A percentile compares a stretch with the other conserved stretches of the same genome.
Conservation (phyloP, 2,888 invertebrate species). For the Sesia bembeciformis region DNA sequence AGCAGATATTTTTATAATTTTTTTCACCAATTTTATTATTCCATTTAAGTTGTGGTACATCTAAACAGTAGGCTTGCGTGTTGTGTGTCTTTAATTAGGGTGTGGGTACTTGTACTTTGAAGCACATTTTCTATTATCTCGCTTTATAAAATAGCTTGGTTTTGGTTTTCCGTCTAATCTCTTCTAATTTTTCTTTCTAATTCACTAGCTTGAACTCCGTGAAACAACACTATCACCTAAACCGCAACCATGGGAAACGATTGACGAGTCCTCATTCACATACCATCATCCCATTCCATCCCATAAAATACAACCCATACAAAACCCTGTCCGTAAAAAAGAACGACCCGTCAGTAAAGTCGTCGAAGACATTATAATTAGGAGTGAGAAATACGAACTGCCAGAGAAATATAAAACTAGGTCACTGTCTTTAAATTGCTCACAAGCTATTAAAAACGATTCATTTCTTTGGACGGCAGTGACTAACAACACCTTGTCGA, state of each 20-base stretch:
- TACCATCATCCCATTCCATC: slow-evolving; percentile 32
- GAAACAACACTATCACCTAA: slow-evolving; percentile 47
- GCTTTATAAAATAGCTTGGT: slow-evolving; percentile 4
- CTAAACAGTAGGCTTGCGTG: too few species aligned
- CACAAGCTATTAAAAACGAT: slow-evolving; percentile 36
- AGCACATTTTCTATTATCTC: slow-evolving; percentile 1
- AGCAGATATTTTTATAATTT: too few species aligned
- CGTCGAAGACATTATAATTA: slow-evolving; percentile 43
- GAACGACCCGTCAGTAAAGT: slow-evolving; percentile 36
- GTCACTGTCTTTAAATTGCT: slow-evolving; percentile 27
- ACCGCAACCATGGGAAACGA: slow-evolving; percentile 50
- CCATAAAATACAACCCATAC: slow-evolving; percentile 15
- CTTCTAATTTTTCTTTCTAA: slow-evolving; percentile 25
- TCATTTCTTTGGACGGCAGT: slow-evolving; percentile 46
- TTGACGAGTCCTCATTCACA: slow-evolving; percentile 48
- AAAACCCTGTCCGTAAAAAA: slow-evolving; percentile 9
- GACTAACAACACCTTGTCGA: slow-evolving; percentile 38
- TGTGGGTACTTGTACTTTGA: too few species aligned
- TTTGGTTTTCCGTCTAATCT: slow-evolving; percentile 14
- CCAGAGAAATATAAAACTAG: slow-evolving; percentile 40
- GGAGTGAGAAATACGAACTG: slow-evolving; percentile 35
- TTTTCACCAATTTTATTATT: too few species aligned
- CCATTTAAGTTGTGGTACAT: too few species aligned
- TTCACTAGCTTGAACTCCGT: slow-evolving; percentile 61
- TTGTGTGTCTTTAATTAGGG: too few species aligned